Percentiles rank a stretch among this genome's conserved stretches.
phyloP scores from a whole-genome alignment of 53 echinoderm and acorn worm species.

The Mesocentrotus franciscanus region DNA sequence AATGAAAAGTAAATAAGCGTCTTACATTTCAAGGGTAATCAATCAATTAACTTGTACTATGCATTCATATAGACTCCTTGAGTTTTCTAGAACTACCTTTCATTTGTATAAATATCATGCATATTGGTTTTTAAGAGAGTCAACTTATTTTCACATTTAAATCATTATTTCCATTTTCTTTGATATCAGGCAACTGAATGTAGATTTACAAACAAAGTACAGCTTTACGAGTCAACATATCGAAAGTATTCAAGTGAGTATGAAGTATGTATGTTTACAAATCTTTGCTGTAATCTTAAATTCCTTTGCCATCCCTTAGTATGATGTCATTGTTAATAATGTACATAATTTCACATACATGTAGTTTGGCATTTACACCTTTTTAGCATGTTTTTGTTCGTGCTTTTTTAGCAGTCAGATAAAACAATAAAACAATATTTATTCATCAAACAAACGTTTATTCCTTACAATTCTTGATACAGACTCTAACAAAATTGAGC shows the following conservation, averaged over 20 bases:
- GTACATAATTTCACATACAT: too few species aligned
- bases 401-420: too few species aligned
- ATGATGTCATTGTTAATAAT: not conserved
- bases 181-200: conserved; percentile 24
- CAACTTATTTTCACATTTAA: not conserved
- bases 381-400: too few species aligned
- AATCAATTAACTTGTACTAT: not conserved
- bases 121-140: not conserved
- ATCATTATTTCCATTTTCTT: not conserved
- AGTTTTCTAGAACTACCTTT: too few species aligned
- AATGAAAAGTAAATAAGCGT: not conserved
- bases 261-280: not conserved
- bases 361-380: too few species aligned
- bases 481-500: too few species aligned
- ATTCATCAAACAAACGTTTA: too few species aligned
- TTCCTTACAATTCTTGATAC: too few species aligned
- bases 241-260: conserved; percentile 37
- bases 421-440: too few species aligned
- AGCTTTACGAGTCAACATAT: conserved; percentile 47
- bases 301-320: not conserved
- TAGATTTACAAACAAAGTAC: conserved; percentile 45
- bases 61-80: not conserved
- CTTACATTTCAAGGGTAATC: not conserved
- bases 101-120: not conserved
- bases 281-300: too few species aligned